phyloP scores from a whole-genome alignment of 30 jellyfish, hydroid and myxozoan species.

The Turritopsis rubra region DNA sequence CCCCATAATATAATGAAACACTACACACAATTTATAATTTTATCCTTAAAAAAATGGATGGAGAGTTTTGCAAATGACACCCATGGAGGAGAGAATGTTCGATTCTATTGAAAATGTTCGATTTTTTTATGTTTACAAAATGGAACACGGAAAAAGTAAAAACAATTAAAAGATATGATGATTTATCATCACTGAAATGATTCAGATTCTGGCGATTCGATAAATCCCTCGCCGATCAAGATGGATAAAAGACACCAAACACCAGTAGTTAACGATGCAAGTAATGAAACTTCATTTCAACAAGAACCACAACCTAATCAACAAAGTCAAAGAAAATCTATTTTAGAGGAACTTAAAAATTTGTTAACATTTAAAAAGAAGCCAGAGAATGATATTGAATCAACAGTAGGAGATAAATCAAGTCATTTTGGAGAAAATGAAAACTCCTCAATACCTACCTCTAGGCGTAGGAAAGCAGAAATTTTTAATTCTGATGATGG shows the following conservation, averaged over 20 bases:
- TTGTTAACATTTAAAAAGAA: conserved; percentile 12
- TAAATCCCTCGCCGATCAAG: not conserved
- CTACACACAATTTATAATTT: too few relatives aligned
- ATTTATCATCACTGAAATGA: too few relatives aligned
- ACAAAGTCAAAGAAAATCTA: conserved; percentile 8
- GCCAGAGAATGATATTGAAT: not conserved
- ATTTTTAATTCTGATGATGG: not conserved
- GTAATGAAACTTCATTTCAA: not conserved
- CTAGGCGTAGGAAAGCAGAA: conserved; percentile 7
- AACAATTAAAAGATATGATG: too few relatives aligned
- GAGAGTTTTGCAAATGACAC: too few relatives aligned
- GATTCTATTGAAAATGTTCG: too few relatives aligned
- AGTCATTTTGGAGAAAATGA: not conserved
- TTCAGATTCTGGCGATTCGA: too few relatives aligned
- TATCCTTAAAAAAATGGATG: too few relatives aligned
- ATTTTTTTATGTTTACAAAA: too few relatives aligned
- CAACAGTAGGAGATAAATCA: not conserved
- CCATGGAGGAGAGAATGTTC: too few relatives aligned
- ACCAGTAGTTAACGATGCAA: not conserved
- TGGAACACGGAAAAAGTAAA: too few relatives aligned
- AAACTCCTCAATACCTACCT: too few relatives aligned
- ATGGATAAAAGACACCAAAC: not conserved
- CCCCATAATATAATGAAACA: too few relatives aligned
- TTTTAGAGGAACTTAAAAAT: conserved; percentile 17
- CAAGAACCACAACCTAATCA: not conserved